Conservation (phyloP, 37 sponge, comb jelly and placozoan genomes). For the Cliona cf. orientalis region DNA sequence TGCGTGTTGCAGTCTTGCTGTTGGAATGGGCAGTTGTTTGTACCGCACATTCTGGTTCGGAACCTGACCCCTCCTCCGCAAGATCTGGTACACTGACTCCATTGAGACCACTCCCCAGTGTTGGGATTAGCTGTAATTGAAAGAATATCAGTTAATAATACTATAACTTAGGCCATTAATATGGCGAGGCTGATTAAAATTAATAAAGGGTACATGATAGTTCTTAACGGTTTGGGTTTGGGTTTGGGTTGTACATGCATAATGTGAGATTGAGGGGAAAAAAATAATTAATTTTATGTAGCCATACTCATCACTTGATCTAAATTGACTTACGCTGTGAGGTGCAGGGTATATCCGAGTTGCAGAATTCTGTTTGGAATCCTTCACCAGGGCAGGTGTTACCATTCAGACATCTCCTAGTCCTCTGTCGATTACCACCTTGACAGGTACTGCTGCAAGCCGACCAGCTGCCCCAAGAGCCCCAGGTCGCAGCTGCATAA, state of each 20-base stretch:
- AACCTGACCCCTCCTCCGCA: constrained; percentile 60
- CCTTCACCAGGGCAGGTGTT: neutral
- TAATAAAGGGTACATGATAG: too few species aligned
- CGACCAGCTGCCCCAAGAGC: constrained; percentile 39
- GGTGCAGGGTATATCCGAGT: neutral
- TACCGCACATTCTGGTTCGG: constrained; percentile 39
- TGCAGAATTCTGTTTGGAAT: constrained; percentile 20
- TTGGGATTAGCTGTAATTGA: too few species aligned
- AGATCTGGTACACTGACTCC: constrained; percentile 36
- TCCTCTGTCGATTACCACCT: constrained; percentile 25
- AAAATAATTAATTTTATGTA: too few species aligned
- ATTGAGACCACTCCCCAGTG: constrained; percentile 52
- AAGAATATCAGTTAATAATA: too few species aligned
- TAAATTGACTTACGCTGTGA: constrained; percentile 16
- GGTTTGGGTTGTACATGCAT: too few species aligned
- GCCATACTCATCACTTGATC: too few species aligned
- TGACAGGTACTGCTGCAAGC: constrained; percentile 47
- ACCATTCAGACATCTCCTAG: constrained; percentile 21
- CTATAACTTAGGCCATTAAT: too few species aligned
- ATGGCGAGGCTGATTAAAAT: too few species aligned
- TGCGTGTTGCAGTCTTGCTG: constrained; percentile 52
- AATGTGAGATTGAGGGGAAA: too few species aligned
- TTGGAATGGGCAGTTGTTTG: constrained; percentile 17
- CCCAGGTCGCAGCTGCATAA: constrained; percentile 52
- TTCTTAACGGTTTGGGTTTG: too few species aligned